A percentile compares a stretch with the other conserved stretches of the same genome.
phyloP scores from a whole-genome alignment of 2,888 invertebrate species.

The Rosalia funebris region DNA sequence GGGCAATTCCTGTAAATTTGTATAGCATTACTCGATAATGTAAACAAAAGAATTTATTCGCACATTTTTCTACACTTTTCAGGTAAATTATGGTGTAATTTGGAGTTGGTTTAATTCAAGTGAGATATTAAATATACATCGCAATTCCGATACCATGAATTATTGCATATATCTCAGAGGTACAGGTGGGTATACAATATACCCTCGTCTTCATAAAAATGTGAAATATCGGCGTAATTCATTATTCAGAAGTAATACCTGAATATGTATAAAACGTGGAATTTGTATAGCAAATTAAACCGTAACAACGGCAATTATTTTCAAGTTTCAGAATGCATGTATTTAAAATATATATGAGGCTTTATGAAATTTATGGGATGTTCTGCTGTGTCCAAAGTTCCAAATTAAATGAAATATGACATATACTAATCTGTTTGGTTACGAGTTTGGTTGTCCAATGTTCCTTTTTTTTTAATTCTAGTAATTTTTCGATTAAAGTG shows the following conservation, averaged over 20 bases:
- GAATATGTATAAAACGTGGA: constrained; percentile 6
- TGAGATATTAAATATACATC: background rate
- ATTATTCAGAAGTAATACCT: constrained; percentile 10
- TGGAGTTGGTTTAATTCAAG: background rate
- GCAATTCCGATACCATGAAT: constrained; percentile 2
- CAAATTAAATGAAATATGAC: constrained; percentile 28
- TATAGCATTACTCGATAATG: too few species aligned
- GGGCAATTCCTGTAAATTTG: too few species aligned
- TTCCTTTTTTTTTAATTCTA: background rate
- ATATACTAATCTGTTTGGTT: too few species aligned
- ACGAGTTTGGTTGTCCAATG: constrained; percentile 1
- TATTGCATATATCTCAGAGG: background rate
- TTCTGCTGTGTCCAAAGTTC: constrained; percentile 21
- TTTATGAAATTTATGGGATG: constrained; percentile 26
- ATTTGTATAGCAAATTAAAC: constrained; percentile 24
- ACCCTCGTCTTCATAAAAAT: constrained; percentile 6
- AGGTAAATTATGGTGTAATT: background rate
- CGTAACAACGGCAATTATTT: constrained; percentile 25
- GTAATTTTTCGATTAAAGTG: too few species aligned
- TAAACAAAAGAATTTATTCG: too few species aligned
- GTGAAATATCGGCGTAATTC: constrained; percentile 5
- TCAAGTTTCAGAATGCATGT: constrained; percentile 20
- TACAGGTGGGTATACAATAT: background rate
- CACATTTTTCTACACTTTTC: background rate
- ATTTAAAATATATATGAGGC: constrained; percentile 23